These are phyloP conservation scores for Microtus richardsoni DNA, from an alignment of 2,113 vertebrate genomes.

Conservation along the genomic window DNA sequence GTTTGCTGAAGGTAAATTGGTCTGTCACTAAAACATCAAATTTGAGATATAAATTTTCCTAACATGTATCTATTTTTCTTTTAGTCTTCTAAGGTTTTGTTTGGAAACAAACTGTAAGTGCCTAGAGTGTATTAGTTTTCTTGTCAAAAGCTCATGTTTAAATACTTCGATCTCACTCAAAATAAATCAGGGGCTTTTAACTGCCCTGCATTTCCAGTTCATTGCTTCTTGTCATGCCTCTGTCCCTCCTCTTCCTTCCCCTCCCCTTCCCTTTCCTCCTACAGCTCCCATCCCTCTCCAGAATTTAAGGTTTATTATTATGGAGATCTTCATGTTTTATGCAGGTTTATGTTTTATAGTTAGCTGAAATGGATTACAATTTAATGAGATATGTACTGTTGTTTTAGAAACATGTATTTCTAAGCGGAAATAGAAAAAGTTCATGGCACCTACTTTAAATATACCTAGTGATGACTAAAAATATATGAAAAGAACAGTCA, in stretches of 20 bases:
- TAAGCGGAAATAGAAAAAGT: neutral
- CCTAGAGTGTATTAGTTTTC: conserved; percentile 16
- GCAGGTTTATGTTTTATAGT: neutral
- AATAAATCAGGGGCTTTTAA: conserved; percentile 56
- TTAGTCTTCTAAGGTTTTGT: conserved; percentile 40
- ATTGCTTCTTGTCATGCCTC: neutral
- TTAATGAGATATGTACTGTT: neutral
- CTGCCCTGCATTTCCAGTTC: conserved; percentile 64
- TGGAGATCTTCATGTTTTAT: neutral
- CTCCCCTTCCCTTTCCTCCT: neutral
- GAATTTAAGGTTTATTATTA: neutral
- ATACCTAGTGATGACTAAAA: neutral
- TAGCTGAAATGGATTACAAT: neutral
- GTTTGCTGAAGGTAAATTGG: conserved; percentile 18
- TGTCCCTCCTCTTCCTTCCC: fast-evolving
- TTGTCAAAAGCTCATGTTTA: conserved; percentile 46
- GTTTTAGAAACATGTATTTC: neutral
- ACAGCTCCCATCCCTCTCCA: neutral
- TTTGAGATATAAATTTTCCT: conserved; percentile 43
- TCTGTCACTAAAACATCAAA: conserved; percentile 40
- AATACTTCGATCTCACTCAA: conserved; percentile 55
- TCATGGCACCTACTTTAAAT: neutral
- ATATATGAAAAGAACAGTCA: neutral
- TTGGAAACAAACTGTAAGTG: conserved; percentile 64
- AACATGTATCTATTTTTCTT: neutral